A percentile compares a stretch with the other conserved stretches of the same genome.
phyloP scores from a whole-genome alignment of 2,113 vertebrate species.

The Heteronetta atricapilla region DNA sequence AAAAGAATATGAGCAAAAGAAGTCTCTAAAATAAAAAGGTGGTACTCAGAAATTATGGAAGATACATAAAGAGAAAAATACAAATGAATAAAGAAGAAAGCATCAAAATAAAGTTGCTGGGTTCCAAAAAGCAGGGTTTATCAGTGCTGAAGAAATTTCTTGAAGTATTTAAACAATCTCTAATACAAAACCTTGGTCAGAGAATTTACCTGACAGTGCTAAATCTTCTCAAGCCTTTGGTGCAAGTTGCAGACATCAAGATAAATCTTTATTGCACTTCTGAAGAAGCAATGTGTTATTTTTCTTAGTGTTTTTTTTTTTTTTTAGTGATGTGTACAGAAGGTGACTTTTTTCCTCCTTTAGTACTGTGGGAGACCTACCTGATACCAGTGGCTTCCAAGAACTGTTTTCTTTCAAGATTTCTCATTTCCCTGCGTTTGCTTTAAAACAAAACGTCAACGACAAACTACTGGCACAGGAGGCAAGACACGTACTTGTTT shows the following conservation, averaged over 20 bases:
- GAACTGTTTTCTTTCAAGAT: background rate
- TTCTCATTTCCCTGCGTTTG: fast-evolving
- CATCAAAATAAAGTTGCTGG: background rate
- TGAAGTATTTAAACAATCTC: background rate
- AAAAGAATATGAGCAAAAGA: background rate
- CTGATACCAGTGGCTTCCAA: fast-evolving
- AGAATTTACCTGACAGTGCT: background rate
- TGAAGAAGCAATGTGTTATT: fast-evolving
- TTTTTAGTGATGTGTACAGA: fast-evolving
- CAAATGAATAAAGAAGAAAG: background rate
- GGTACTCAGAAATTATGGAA: background rate
- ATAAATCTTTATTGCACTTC: background rate
- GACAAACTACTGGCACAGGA: background rate
- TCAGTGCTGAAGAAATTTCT: background rate
- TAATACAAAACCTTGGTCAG: background rate
- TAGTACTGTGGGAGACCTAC: background rate
- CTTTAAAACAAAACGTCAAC: background rate
- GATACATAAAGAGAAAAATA: background rate
- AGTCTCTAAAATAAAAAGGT: background rate
- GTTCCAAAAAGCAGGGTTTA: background rate
- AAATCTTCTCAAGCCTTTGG: background rate
- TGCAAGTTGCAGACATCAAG: background rate
- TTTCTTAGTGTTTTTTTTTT: background rate
- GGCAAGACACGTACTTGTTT: background rate
- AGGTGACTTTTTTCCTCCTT: fast-evolving